These are phyloP conservation scores for Xestia sexstrigata DNA, from an alignment of 2,888 invertebrate genomes.

Conservation along the genomic window DNA sequence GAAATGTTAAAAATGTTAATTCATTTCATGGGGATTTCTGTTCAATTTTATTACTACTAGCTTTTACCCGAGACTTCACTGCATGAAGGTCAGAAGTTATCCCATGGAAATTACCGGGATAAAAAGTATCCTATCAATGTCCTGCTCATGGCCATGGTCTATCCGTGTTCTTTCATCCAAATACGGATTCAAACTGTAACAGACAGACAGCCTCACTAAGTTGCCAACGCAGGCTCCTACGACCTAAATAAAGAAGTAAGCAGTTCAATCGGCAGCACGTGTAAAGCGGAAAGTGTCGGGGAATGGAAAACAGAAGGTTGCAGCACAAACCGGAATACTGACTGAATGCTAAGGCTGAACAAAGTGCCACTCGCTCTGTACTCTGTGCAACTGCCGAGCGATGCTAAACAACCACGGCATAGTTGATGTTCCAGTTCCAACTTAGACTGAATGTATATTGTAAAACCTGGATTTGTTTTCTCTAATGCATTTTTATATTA, in stretches of 20 bases:
- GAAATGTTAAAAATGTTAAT: not conserved
- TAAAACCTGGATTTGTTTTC: not conserved
- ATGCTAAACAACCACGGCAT: conserved; percentile 2
- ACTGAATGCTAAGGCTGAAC: conserved; percentile 18
- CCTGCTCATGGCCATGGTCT: not conserved
- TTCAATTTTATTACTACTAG: not conserved
- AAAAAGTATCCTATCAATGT: not conserved
- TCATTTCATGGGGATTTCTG: not conserved
- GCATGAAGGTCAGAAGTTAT: not conserved
- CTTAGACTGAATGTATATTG: not conserved
- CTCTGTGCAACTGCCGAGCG: conserved; percentile 2
- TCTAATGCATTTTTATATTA: not conserved
- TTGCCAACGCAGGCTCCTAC: not conserved
- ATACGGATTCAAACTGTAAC: not conserved
- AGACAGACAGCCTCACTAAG: not conserved
- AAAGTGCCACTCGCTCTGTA: conserved; percentile 13
- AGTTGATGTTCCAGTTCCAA: not conserved
- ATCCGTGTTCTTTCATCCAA: not conserved
- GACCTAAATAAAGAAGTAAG: conserved; percentile 10
- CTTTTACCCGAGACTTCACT: not conserved
- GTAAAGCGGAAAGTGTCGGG: conserved; percentile 6
- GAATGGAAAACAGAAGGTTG: conserved; percentile 34
- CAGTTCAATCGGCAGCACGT: not conserved
- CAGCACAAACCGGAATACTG: conserved; percentile 18
- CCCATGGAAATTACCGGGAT: not conserved